Conservation (phyloP, 2,113 vertebrate genomes). For the Muscicapa adusta region DNA sequence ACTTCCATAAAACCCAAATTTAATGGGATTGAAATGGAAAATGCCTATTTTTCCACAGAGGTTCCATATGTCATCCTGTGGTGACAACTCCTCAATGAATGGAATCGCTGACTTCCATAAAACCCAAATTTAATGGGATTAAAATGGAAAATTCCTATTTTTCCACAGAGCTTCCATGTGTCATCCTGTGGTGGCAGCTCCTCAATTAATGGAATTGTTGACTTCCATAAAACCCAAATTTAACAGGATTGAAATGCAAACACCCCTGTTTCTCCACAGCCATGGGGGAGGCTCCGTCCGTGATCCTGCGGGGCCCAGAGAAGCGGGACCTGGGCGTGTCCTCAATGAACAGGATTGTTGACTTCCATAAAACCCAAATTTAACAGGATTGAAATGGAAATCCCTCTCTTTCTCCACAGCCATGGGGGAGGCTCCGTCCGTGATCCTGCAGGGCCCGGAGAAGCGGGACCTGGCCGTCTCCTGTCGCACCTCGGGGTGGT, state of each 20-base stretch:
- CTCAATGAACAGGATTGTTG: no score
- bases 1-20: no score
- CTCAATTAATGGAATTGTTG: background rate
- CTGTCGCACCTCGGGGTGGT: background rate
- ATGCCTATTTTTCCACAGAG: no score
- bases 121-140: background rate
- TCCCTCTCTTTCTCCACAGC: background rate
- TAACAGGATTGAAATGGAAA: rapidly evolving
- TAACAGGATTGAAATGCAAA: no score
- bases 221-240: no score
- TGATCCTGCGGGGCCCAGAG: background rate
- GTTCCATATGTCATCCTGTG: no score
- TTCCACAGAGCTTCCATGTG: background rate
- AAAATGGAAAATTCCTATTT: background rate
- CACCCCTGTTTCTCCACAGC: background rate
- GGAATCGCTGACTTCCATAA: background rate
- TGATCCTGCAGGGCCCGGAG: background rate
- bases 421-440: rapidly evolving
- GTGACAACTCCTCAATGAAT: no score
- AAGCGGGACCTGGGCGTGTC: rapidly evolving
- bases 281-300: rapidly evolving
- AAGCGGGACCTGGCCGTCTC: rapidly evolving
- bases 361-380: no score
- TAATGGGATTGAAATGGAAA: no score
- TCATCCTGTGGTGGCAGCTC: background rate